Evolutionary conservation across 2,797 vertebrate genomes (phyloP).

Genomic region (Leucoraja ocellata): DNA sequence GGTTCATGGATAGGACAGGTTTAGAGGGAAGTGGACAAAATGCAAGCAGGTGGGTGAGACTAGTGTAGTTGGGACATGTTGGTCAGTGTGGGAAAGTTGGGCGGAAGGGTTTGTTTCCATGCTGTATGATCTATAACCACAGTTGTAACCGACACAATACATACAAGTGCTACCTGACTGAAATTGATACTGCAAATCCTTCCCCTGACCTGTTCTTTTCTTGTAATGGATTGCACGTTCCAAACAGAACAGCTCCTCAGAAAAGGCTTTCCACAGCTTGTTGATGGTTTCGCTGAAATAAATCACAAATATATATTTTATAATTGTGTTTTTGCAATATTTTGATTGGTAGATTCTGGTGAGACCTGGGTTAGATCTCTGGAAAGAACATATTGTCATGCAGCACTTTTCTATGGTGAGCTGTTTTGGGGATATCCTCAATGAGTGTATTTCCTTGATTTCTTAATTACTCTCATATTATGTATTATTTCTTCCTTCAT

Average conservation of each 20-base stretch:
- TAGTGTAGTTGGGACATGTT: too few relatives aligned
- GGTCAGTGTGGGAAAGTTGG: too few relatives aligned
- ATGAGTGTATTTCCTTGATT: not conserved
- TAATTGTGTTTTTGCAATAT: not conserved
- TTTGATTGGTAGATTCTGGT: not conserved
- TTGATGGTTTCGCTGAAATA: not conserved
- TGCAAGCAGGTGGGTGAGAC: too few relatives aligned
- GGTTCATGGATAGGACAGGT: too few relatives aligned
- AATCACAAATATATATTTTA: too few relatives aligned
- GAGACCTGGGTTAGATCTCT: not conserved
- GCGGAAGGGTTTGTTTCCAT: too few relatives aligned
- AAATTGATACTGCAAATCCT: not conserved
- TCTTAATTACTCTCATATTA: not conserved
- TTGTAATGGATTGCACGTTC: not conserved
- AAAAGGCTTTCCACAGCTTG: not conserved
- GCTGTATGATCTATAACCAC: not conserved
- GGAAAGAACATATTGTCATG: not conserved
- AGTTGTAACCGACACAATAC: not conserved
- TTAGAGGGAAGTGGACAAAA: too few relatives aligned
- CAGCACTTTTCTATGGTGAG: not conserved
- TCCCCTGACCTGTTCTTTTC: not conserved
- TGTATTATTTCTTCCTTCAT: not conserved
- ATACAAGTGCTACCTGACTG: not conserved
- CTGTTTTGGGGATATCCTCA: not conserved
- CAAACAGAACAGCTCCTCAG: not conserved